Conservation (phyloP, 1,140 invertebrate genomes). For the Megalonaias nervosa region DNA sequence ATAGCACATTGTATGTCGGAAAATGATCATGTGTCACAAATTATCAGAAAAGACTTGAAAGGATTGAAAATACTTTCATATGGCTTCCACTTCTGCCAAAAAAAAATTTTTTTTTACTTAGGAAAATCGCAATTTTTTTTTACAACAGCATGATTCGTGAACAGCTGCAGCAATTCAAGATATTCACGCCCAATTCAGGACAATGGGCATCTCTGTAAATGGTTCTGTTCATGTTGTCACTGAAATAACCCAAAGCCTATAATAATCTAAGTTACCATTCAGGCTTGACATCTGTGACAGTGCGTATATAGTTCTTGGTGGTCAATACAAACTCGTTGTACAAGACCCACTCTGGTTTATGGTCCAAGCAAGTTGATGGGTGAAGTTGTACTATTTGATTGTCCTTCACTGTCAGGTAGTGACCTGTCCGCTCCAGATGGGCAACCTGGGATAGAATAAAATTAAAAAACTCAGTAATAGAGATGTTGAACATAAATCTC, state of each 20-base stretch:
- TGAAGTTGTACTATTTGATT: slow-evolving; percentile 99
- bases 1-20: too few relatives aligned
- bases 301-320: slow-evolving; percentile 99
- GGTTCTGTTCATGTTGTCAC: background rate
- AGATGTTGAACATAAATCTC: too few relatives aligned
- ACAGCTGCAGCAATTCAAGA: background rate
- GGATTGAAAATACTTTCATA: too few relatives aligned
- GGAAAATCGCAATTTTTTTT: too few relatives aligned
- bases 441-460: slow-evolving; percentile 80
- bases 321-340: slow-evolving; percentile 99
- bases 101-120: background rate
- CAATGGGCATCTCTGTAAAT: background rate
- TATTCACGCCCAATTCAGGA: background rate
- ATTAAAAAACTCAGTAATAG: too few relatives aligned
- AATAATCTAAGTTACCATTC: slow-evolving; percentile 80
- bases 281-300: slow-evolving; percentile 98
- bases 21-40: too few relatives aligned
- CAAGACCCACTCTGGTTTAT: slow-evolving; percentile 99
- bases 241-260: background rate
- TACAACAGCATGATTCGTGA: background rate
- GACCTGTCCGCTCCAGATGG: slow-evolving; percentile 94
- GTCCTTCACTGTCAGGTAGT: slow-evolving; percentile 99
- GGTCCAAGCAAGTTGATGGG: slow-evolving; percentile 98
- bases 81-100: background rate
- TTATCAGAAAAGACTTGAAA: too few relatives aligned